Percentiles rank a stretch among this genome's conserved stretches.
Evolutionary conservation across 1,140 invertebrate species (phyloP).

Genomic region (Augochlora pura): DNA sequence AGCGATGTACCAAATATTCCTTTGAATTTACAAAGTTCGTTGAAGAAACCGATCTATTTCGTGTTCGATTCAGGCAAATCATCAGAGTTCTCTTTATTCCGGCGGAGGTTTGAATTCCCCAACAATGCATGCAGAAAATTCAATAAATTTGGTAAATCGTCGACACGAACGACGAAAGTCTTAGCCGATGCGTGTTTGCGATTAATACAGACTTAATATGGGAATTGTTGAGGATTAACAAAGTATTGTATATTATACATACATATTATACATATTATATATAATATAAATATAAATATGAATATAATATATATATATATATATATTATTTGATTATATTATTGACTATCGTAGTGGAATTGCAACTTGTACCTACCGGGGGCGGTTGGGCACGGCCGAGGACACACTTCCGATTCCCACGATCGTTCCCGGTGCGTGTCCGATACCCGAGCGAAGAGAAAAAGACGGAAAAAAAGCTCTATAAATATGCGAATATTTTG

Average conservation of each 20-base stretch:
- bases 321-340: conserved; percentile 55
- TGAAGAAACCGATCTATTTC: neutral
- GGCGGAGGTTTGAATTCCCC: too few relatives aligned
- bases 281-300: too few relatives aligned
- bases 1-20: too few relatives aligned
- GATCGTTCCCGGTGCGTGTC: neutral
- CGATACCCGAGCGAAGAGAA: neutral
- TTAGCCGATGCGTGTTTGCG: conserved; percentile 3
- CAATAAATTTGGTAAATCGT: neutral
- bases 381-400: conserved; percentile 15
- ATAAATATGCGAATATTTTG: conserved; percentile 56
- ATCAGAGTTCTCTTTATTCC: too few relatives aligned
- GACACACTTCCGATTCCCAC: neutral
- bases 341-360: conserved; percentile 68
- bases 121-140: neutral
- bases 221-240: conserved; percentile 75
- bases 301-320: too few relatives aligned
- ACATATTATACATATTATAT: too few relatives aligned
- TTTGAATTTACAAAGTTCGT: too few relatives aligned
- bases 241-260: conserved; percentile 60
- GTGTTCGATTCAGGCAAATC: too few relatives aligned
- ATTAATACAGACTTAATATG: conserved; percentile 68
- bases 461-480: conserved; percentile 26
- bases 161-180: conserved; percentile 3
- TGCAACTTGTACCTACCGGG: conserved; percentile 63